Evolutionary conservation across 2,888 invertebrate genomes (phyloP).

Genomic region (Archaeoteleia sp.): DNA sequence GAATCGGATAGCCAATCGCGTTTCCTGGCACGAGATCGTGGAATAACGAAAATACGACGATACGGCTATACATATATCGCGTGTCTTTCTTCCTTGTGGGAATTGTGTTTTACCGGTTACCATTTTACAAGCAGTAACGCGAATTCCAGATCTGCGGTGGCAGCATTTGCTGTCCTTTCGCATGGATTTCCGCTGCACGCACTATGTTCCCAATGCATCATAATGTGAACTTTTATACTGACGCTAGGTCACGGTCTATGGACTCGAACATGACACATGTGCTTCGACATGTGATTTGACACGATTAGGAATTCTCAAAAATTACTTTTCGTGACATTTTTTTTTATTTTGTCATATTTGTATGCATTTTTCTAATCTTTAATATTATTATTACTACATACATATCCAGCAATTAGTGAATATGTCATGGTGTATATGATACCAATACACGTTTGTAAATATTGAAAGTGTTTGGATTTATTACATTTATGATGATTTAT

Average conservation of each 20-base stretch:
- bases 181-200: slow-evolving; percentile 9
- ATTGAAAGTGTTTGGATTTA: too few species aligned
- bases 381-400: too few species aligned
- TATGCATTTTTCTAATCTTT: too few species aligned
- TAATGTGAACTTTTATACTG: slow-evolving; percentile 17
- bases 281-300: slow-evolving; percentile 8
- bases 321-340: too few species aligned
- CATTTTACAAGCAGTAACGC: slow-evolving; percentile 11
- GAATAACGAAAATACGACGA: slow-evolving; percentile 10
- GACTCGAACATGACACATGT: slow-evolving; percentile 4
- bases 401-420: too few species aligned
- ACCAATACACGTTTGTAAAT: too few species aligned
- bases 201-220: slow-evolving; percentile 9
- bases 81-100: neutral
- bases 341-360: neutral
- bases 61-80: slow-evolving; percentile 1
- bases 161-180: slow-evolving; percentile 6
- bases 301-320: too few species aligned
- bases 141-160: slow-evolving; percentile 8
- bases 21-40: neutral
- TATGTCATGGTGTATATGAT: too few species aligned
- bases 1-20: neutral
- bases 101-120: slow-evolving; percentile 23
- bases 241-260: neutral
- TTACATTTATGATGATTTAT: too few species aligned